Conservation (phyloP, 2,888 invertebrate genomes). For the Spodoptera littoralis region DNA sequence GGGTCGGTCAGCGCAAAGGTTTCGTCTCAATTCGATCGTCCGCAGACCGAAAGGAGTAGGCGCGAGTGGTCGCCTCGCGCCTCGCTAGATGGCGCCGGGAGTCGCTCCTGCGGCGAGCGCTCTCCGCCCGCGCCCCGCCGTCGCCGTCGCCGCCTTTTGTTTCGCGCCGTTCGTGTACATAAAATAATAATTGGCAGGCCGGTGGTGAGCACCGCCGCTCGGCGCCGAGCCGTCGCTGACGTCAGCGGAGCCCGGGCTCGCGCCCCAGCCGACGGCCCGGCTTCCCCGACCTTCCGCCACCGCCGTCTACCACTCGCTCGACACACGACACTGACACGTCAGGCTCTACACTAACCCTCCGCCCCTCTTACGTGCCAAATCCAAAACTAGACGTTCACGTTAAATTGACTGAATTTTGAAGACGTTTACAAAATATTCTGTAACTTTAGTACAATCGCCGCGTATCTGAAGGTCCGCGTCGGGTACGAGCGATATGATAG, state of each 20-base stretch:
- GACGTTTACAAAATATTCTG: slow-evolving; percentile 54
- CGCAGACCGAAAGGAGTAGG: slow-evolving; percentile 84
- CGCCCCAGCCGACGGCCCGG: slow-evolving; percentile 77
- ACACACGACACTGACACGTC: slow-evolving; percentile 80
- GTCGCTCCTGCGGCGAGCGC: slow-evolving; percentile 88
- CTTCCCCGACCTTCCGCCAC: slow-evolving; percentile 86
- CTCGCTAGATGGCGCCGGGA: slow-evolving; percentile 86
- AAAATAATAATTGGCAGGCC: slow-evolving; percentile 86
- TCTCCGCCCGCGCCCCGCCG: slow-evolving; percentile 84
- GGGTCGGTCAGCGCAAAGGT: slow-evolving; percentile 76
- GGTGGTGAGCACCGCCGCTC: slow-evolving; percentile 81
- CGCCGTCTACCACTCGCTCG: slow-evolving; percentile 80
- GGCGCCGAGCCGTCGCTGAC: slow-evolving; percentile 87
- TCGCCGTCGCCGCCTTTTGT: slow-evolving; percentile 82
- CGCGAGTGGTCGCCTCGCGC: slow-evolving; percentile 84
- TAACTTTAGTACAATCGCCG: slow-evolving; percentile 40
- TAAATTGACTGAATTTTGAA: slow-evolving; percentile 57
- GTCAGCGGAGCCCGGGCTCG: slow-evolving; percentile 85
- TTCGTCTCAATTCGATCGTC: slow-evolving; percentile 87
- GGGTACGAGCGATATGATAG: slow-evolving; percentile 63
- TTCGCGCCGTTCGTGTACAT: slow-evolving; percentile 84
- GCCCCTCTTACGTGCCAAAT: slow-evolving; percentile 80
- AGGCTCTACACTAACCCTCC: slow-evolving; percentile 77
- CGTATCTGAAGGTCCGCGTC: slow-evolving; percentile 50
- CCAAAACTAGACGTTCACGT: slow-evolving; percentile 65